Base-by-base conservation (phyloP, 2,113 vertebrate genomes). In the Holacanthus passer region DNA sequence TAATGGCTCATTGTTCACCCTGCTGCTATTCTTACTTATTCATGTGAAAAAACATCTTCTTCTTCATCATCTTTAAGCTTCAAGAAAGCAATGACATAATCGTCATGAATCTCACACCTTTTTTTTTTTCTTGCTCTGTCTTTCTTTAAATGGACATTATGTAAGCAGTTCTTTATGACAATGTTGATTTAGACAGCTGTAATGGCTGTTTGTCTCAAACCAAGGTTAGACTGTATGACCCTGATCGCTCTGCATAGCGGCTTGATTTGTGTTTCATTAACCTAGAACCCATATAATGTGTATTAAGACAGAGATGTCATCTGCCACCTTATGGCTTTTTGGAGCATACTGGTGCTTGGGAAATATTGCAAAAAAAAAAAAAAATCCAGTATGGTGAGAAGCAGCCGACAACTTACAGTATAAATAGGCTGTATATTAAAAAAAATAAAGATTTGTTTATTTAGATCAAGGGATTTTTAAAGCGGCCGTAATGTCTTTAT, bases 111-210 rank as follows among this genome's bases (percentile, higher is more conserved):
- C 4, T 48, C 45, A 6, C 11, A 31, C 29, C 20, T 50, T 65
- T 65, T 45, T 24, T 48, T 43, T 48, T 9, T 6, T 31, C 50
- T 13, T 14, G 13, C 22, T 22, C 52, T n/a, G 7, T 31, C 3
- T 47, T 45, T 14, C 16, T 55, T 35, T 27, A 7, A 59, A 0
- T 53, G 9, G 16, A 20, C 64, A 39, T 7, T 0, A 55, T 29
- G 5, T 32, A 17, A 47, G 22, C 37, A 16, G 35, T 7, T 39
- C n/a, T 60, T 66, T 43, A 53, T 60, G 6, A 47, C 19, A 16
- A 48, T 29, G 29, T 56, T 37, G 73, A 47, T 58, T 65, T 27
- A 72, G 14, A 58, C 16, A 68, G 29, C 35, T 41, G 17, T 70
- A 12, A 27, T 3, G 7, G 41, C 47, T 62, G 35, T 69, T 35